Percentiles rank a stretch among this genome's conserved stretches.
phyloP scores from a whole-genome alignment of 2,797 vertebrate species.

The Gymnocypris eckloni region DNA sequence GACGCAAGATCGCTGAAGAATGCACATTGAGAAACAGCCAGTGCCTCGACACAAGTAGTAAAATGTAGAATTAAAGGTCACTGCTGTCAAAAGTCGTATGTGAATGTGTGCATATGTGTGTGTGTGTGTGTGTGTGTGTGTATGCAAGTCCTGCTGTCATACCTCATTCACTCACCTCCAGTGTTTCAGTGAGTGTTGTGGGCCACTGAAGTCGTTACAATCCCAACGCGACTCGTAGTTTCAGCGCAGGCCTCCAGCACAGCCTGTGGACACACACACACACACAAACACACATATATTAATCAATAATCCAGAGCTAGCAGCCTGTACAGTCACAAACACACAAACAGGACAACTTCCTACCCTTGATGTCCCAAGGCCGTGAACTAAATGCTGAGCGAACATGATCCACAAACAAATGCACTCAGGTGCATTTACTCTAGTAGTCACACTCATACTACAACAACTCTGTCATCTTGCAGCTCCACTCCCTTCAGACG shows the following conservation, averaged over 20 bases:
- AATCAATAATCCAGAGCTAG: conserved; percentile 24
- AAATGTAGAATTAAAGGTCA: conserved; percentile 36
- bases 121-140: background rate
- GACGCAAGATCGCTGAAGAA: too few species aligned
- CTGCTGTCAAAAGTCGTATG: background rate
- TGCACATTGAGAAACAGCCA: too few species aligned
- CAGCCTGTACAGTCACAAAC: background rate
- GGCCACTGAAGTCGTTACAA: conserved; percentile 74
- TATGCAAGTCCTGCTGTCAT: conserved; percentile 41
- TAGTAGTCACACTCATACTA: conserved; percentile 33
- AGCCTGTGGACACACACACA: conserved; percentile 48
- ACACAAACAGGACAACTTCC: background rate
- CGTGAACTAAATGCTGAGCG: background rate
- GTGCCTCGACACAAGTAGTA: conserved; percentile 1
- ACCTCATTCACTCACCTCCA: conserved; percentile 77
- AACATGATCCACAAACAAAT: conserved; percentile 27
- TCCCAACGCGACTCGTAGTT: conserved; percentile 68
- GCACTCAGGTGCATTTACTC: conserved; percentile 41
- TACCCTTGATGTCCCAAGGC: conserved; percentile 12
- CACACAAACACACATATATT: conserved; percentile 36
- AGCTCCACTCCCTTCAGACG: conserved; percentile 36
- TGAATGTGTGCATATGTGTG: background rate
- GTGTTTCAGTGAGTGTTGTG: conserved; percentile 70
- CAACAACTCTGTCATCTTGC: conserved; percentile 32
- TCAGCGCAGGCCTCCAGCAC: conserved; percentile 61